A percentile compares a stretch with the other conserved stretches of the same genome.
These are phyloP conservation scores for Triplophysa siluroides DNA, from an alignment of 2,113 vertebrate genomes.

Conservation along the genomic window DNA sequence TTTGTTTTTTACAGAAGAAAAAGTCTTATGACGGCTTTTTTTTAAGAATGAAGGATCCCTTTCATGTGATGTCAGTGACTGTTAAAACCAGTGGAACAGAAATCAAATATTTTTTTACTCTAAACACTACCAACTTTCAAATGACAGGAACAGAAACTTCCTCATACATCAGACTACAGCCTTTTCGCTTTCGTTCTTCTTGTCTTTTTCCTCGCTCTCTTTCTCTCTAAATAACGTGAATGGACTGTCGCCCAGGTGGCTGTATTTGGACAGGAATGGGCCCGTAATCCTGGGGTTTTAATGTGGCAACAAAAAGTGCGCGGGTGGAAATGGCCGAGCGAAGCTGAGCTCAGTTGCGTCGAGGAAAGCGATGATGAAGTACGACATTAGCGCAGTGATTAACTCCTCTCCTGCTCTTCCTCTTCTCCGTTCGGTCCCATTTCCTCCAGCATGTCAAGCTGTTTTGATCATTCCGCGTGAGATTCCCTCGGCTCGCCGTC, in stretches of 20 bases:
- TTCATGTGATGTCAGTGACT: too few relatives aligned
- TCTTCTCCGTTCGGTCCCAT: constrained; percentile 75
- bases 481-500: constrained; percentile 72
- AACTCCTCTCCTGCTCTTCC: constrained; percentile 75
- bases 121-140: too few relatives aligned
- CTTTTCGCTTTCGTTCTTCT: not conserved
- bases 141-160: too few relatives aligned
- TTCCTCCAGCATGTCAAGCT: constrained; percentile 69
- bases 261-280: constrained; percentile 11
- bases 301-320: constrained; percentile 34
- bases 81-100: too few relatives aligned
- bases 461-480: constrained; percentile 70
- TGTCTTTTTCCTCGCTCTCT: not conserved
- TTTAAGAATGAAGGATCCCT: too few relatives aligned
- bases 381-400: constrained; percentile 76
- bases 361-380: constrained; percentile 77
- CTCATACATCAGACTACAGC: too few relatives aligned
- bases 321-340: constrained; percentile 48
- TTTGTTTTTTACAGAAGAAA: too few relatives aligned
- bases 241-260: constrained; percentile 17
- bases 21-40: too few relatives aligned
- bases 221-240: constrained; percentile 30
- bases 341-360: constrained; percentile 60
- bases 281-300: constrained; percentile 1
- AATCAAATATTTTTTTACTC: too few relatives aligned